Evolutionary conservation across 2,797 vertebrate genomes (phyloP), one percentile per base, ranked within the genome.

Genomic region (Poeciliopsis paucimaculata): DNA sequence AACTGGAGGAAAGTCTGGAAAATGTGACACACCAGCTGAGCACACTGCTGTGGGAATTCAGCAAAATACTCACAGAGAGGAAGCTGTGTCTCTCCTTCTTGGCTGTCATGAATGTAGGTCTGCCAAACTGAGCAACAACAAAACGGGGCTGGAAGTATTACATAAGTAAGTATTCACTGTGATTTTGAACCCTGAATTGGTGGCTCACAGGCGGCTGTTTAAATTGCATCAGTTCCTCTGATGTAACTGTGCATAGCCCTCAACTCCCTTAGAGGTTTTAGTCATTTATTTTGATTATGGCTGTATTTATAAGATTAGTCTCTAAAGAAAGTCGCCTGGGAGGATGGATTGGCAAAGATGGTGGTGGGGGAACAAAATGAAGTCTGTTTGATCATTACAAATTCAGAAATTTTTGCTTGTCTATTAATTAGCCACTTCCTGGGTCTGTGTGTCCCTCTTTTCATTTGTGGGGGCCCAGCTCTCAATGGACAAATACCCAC

Each of bases 251-350:
- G 85, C 89, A 86, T 90, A 92, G 91, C 90, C 90, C 89, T 93
- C 86, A 91, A 93, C 90, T 93, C 93, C 94, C 93, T 90, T 34
- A 83, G 93, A 94, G 92, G 89, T 91, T 91, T 91, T 92, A 93
- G 82, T 92, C 92, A 91, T 96, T 97, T 97, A 94, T 96, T 96
- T 94, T 89, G 91, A 97, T 96, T 95, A 95, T 89, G 92, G 92
- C 95, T 97, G 96, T 94, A 94, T 96, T 96, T 92, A 91, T 92
- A 87, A 96, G 95, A 95, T 95, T 96, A 96, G 88, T 96, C 93
- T 95, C 92, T 88, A 89, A 92, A 93, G 93, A 91, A 85, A 89
- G 91, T 92, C 91, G 87, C 92, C 80, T 51, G 93, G 93, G 93
- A 94, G 76, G 90, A 86, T 36, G 84, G 86, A 88, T 86, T 91